Evolutionary conservation across 2,888 invertebrate species (phyloP).

Genomic region (Lottia scabra): DNA sequence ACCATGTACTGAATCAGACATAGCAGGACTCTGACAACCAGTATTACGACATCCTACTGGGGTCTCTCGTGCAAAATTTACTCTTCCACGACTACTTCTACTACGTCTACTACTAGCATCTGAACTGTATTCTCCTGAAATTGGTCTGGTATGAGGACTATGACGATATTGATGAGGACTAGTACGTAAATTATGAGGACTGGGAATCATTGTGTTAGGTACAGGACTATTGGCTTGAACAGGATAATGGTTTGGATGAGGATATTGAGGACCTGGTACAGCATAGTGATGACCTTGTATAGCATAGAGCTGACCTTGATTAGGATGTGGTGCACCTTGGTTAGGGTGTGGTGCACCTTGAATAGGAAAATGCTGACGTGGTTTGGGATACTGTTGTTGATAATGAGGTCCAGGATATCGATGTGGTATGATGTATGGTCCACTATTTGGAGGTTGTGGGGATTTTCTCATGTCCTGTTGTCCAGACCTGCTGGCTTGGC

Average conservation of each 20-base stretch:
- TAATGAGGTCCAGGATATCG: not conserved
- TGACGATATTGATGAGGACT: constrained; percentile 19
- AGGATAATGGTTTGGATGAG: constrained; percentile 1
- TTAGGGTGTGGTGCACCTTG: not conserved
- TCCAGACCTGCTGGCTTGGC: constrained; percentile 42
- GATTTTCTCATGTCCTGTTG: constrained; percentile 27
- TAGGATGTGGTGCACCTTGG: not conserved
- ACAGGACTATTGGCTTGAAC: constrained; percentile 9
- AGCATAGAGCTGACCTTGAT: not conserved
- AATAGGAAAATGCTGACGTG: not conserved
- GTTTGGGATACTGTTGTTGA: not conserved
- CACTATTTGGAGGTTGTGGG: constrained; percentile 20
- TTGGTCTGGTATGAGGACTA: constrained; percentile 27
- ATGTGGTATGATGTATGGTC: not conserved
- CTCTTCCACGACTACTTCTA: constrained; percentile 26
- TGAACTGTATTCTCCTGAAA: constrained; percentile 50
- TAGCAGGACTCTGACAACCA: constrained; percentile 30
- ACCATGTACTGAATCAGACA: constrained; percentile 28
- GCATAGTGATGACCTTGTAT: not conserved
- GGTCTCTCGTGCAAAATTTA: constrained; percentile 12
- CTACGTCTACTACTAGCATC: constrained; percentile 48
- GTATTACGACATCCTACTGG: constrained; percentile 11
- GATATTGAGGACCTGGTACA: constrained; percentile 6
- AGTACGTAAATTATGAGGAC: not conserved
- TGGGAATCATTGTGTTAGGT: not conserved